Evolutionary conservation across 2,888 invertebrate species (phyloP).

Genomic region (Sinhomidia bicolor): DNA sequence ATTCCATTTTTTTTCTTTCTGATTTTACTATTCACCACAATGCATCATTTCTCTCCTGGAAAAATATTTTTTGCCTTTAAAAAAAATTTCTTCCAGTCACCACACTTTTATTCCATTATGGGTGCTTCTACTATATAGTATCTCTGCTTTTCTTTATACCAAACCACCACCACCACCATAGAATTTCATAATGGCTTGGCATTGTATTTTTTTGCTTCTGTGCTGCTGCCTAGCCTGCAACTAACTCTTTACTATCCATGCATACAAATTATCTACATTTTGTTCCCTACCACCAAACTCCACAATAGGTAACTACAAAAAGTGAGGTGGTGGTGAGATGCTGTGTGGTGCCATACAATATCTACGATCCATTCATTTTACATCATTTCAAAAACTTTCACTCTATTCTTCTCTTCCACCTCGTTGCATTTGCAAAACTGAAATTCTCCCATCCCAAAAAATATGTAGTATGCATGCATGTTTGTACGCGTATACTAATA

Average conservation of each 20-base stretch:
- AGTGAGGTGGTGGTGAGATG: too few species aligned
- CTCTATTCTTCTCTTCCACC: not conserved
- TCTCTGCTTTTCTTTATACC: too few species aligned
- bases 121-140: not conserved
- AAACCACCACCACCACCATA: too few species aligned
- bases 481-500: not conserved
- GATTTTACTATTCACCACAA: not conserved
- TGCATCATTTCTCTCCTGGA: not conserved
- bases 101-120: not conserved
- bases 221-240: too few species aligned
- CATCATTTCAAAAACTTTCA: not conserved
- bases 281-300: not conserved
- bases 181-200: not conserved
- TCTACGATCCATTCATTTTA: too few species aligned
- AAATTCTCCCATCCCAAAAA: not conserved
- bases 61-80: not conserved
- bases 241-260: too few species aligned
- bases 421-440: not conserved
- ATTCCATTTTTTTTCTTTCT: not conserved
- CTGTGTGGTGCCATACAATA: too few species aligned
- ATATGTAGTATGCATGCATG: not conserved
- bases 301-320: too few species aligned
- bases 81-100: not conserved
- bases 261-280: not conserved
- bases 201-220: not conserved